A percentile compares a stretch with the other conserved stretches of the same genome.
These are phyloP conservation scores for Cerceris ruficornis DNA, from an alignment of 2,888 invertebrate genomes.

Conservation along the genomic window DNA sequence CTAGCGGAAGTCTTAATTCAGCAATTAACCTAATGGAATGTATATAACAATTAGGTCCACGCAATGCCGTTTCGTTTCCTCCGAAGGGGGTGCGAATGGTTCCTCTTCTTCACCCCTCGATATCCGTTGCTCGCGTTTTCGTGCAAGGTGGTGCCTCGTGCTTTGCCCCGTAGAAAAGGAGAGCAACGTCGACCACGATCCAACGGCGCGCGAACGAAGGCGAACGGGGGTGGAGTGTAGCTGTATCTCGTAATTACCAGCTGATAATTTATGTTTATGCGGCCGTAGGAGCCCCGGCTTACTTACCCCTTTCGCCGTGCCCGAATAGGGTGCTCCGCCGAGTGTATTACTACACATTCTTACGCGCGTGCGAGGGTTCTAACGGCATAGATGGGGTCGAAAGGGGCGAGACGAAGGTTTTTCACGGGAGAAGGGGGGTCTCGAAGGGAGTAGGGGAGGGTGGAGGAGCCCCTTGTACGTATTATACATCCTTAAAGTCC, in stretches of 20 bases:
- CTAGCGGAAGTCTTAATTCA: slow-evolving; percentile 80
- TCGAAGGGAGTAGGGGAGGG: slow-evolving; percentile 37
- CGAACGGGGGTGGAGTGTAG: slow-evolving; percentile 54
- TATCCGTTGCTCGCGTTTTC: slow-evolving; percentile 8
- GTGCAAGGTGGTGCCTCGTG: slow-evolving; percentile 36
- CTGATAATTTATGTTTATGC: slow-evolving; percentile 82
- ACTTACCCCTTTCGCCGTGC: slow-evolving; percentile 78
- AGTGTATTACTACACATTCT: slow-evolving; percentile 81
- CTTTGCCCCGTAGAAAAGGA: slow-evolving; percentile 64
- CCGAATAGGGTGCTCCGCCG: slow-evolving; percentile 60
- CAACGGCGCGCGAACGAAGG: slow-evolving; percentile 17
- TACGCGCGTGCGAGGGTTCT: slow-evolving; percentile 69
- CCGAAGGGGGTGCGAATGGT: slow-evolving; percentile 56
- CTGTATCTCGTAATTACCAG: slow-evolving; percentile 82
- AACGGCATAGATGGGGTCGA: slow-evolving; percentile 44
- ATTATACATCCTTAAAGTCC: slow-evolving; percentile 77
- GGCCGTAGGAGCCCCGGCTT: slow-evolving; percentile 74
- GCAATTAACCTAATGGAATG: slow-evolving; percentile 82
- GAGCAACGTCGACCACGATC: slow-evolving; percentile 41
- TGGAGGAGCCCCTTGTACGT: slow-evolving; percentile 62
- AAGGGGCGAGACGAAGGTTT: slow-evolving; percentile 52
- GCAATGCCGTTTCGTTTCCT: slow-evolving; percentile 72
- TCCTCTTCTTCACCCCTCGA: slow-evolving; percentile 46
- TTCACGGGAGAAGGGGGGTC: slow-evolving; percentile 29
- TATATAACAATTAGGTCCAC: slow-evolving; percentile 80